phyloP scores from a whole-genome alignment of 2,113 vertebrate species.

The Halichoerus grypus region DNA sequence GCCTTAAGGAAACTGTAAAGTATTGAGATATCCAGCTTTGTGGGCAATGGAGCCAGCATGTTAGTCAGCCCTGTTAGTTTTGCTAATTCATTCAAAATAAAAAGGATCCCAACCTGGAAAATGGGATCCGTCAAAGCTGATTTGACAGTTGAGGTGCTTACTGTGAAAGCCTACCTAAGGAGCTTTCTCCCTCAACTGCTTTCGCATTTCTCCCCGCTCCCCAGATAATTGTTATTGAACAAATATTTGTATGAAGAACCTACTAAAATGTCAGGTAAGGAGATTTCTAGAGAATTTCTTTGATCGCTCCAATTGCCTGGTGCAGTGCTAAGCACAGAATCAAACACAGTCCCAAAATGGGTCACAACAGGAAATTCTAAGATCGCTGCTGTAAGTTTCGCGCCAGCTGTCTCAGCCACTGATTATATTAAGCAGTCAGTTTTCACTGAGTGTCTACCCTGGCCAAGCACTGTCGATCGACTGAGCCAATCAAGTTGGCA shows the following conservation, averaged over 20 bases:
- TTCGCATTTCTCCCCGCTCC: background rate
- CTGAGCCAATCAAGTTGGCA: background rate
- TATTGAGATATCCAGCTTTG: background rate
- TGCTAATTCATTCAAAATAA: slow-evolving; percentile 28
- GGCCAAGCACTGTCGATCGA: background rate
- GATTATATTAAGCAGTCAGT: background rate
- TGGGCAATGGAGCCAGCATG: background rate
- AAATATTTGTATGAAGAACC: slow-evolving; percentile 7
- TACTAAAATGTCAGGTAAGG: background rate
- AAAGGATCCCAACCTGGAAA: slow-evolving; percentile 22
- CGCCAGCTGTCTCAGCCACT: background rate
- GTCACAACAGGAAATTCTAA: slow-evolving; percentile 32
- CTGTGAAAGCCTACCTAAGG: background rate
- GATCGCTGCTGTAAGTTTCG: background rate
- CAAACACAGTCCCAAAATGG: background rate
- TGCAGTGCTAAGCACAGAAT: background rate
- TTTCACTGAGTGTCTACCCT: background rate
- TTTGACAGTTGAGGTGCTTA: slow-evolving; percentile 17
- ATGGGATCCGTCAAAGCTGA: slow-evolving; percentile 24
- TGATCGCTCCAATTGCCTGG: background rate
- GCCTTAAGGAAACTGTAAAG: slow-evolving; percentile 1
- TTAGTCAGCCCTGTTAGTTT: slow-evolving; percentile 21
- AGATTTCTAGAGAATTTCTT: slow-evolving; percentile 1
- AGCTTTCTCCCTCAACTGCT: slow-evolving; percentile 11
- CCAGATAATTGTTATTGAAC: slow-evolving; percentile 17